These are phyloP conservation scores for Dermolepida albohirtum DNA, from an alignment of 2,888 invertebrate genomes.

Conservation along the genomic window DNA sequence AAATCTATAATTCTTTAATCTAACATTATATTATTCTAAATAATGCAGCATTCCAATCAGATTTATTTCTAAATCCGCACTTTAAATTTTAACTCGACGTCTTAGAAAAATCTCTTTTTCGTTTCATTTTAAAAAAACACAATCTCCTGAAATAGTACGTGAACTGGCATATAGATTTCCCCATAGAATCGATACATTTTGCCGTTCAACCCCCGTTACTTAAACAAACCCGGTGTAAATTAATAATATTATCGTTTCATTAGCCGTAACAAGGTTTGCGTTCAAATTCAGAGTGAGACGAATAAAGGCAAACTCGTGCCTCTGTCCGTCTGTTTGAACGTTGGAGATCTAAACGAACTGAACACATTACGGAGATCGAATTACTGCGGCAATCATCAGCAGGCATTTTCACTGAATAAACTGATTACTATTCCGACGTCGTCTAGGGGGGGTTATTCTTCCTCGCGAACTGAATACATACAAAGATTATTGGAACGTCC, in stretches of 20 bases:
- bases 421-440: constrained; percentile 25
- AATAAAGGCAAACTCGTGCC: too few relatives aligned
- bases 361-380: constrained; percentile 3
- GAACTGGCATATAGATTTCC: neutral
- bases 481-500: constrained; percentile 10
- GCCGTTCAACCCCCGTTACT: neutral
- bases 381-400: too few relatives aligned
- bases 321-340: constrained; percentile 11
- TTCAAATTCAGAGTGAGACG: too few relatives aligned
- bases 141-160: too few relatives aligned
- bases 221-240: constrained; percentile 32
- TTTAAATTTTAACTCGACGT: too few relatives aligned
- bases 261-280: constrained; percentile 23
- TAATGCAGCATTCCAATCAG: too few relatives aligned
- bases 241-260: constrained; percentile 40
- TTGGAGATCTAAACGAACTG: too few relatives aligned
- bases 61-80: too few relatives aligned
- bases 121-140: too few relatives aligned
- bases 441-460: constrained; percentile 10
- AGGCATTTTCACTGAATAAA: constrained; percentile 21
- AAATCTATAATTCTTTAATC: too few relatives aligned
- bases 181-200: constrained; percentile 17
- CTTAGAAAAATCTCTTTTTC: too few relatives aligned
- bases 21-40: too few relatives aligned
- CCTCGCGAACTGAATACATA: neutral